Conservation (phyloP, 2,797 vertebrate genomes). For the Fistularia tabacaria region DNA sequence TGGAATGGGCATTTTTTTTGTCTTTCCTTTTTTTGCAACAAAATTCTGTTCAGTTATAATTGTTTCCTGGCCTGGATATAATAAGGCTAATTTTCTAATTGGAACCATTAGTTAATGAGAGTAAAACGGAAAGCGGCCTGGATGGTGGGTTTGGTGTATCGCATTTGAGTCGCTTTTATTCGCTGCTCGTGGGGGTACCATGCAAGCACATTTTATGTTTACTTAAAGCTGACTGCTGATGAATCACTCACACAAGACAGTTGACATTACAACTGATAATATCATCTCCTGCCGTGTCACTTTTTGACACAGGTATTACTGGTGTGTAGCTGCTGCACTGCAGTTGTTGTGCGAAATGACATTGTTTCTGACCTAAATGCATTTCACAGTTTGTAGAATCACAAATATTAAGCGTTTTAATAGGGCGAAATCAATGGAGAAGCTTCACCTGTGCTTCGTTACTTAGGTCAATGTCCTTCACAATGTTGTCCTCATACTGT, state of each 20-base stretch:
- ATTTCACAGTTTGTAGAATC: too few relatives aligned
- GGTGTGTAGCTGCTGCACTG: not conserved
- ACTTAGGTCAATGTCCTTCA: not conserved
- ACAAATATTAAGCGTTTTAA: not conserved
- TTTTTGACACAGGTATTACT: constrained; percentile 6
- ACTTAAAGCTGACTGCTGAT: constrained; percentile 14
- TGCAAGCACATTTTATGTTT: constrained; percentile 35
- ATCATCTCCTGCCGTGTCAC: not conserved
- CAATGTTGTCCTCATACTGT: constrained; percentile 10
- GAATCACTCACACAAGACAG: constrained; percentile 21
- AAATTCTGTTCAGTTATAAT: constrained; percentile 72
- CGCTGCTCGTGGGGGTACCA: constrained; percentile 48
- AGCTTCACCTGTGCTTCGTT: not conserved
- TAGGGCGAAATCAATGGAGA: not conserved
- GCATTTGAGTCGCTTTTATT: constrained; percentile 55
- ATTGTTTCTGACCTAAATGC: too few relatives aligned
- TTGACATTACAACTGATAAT: constrained; percentile 26
- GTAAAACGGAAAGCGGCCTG: constrained; percentile 47
- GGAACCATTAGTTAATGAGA: constrained; percentile 64
- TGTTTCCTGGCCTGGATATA: constrained; percentile 73
- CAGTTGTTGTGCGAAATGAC: too few relatives aligned
- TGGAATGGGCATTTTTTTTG: constrained; percentile 54
- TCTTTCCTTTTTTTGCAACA: constrained; percentile 53
- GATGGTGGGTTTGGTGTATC: constrained; percentile 47
- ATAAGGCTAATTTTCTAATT: constrained; percentile 75